Percentiles rank a stretch among this genome's conserved stretches.
Conservation (phyloP, 2,797 vertebrate genomes). For the Parauchenoglanis ngamensis region DNA sequence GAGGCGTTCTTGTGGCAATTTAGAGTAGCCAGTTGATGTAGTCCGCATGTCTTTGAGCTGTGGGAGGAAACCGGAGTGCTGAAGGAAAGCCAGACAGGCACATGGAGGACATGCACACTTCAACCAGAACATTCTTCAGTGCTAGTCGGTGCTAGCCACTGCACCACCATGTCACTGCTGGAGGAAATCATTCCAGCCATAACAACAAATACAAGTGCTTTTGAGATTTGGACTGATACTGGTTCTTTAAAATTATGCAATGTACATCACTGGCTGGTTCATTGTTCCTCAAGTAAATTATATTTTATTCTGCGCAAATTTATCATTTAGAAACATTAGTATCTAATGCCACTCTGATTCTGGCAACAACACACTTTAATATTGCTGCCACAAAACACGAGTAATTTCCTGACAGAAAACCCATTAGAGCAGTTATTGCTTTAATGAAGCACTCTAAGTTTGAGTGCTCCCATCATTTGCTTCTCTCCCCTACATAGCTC, state of each 20-base stretch:
- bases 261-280: conserved; percentile 14
- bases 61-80: too few relatives aligned
- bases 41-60: too few relatives aligned
- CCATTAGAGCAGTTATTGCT: conserved; percentile 38
- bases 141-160: too few relatives aligned
- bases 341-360: conserved; percentile 40
- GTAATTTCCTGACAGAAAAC: conserved; percentile 45
- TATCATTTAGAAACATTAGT: conserved; percentile 50
- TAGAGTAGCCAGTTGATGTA: too few relatives aligned
- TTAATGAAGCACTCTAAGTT: conserved; percentile 45
- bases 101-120: too few relatives aligned
- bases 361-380: conserved; percentile 46
- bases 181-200: conserved; percentile 33
- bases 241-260: conserved; percentile 18
- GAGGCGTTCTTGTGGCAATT: too few relatives aligned
- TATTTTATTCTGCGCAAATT: conserved; percentile 44
- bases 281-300: conserved; percentile 34
- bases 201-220: conserved; percentile 23
- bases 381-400: conserved; percentile 33
- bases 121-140: too few relatives aligned
- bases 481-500: conserved; percentile 16
- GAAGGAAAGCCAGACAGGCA: too few relatives aligned
- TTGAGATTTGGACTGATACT: conserved; percentile 11
- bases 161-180: too few relatives aligned
- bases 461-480: conserved; percentile 35